Evolutionary conservation across 2,113 vertebrate species (phyloP).

Genomic region (Papio anubis): DNA sequence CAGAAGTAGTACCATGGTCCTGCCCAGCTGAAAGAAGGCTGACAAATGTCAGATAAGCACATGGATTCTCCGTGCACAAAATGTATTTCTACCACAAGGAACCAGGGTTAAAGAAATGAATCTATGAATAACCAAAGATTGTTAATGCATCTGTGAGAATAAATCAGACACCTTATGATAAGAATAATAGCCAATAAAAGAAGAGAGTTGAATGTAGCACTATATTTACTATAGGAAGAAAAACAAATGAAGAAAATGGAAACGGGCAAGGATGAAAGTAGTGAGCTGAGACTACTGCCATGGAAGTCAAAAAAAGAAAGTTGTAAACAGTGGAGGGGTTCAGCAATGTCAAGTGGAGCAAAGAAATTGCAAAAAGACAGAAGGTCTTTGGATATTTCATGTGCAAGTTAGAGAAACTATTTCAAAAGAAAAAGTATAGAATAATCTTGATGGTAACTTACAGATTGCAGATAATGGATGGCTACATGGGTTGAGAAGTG

Average conservation of each 20-base stretch:
- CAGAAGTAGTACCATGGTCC: no score
- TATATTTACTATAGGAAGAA: neutral
- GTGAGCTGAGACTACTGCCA: neutral
- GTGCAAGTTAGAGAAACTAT: neutral
- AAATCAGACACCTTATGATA: neutral
- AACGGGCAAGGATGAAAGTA: neutral
- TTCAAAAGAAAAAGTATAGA: neutral
- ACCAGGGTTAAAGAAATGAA: neutral
- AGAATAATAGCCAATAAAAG: neutral
- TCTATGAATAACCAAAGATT: neutral
- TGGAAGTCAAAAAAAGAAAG: neutral
- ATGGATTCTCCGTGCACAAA: neutral
- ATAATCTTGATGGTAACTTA: neutral
- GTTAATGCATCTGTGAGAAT: neutral
- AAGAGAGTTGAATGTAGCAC: neutral
- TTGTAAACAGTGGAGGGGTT: neutral
- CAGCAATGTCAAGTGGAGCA: neutral
- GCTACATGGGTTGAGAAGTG: neutral
- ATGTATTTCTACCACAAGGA: neutral
- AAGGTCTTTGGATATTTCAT: neutral
- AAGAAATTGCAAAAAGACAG: neutral
- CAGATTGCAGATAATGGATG: neutral
- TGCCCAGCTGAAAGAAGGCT: neutral
- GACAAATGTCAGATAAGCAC: neutral
- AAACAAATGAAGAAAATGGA: neutral